A percentile compares a stretch with the other conserved stretches of the same genome.
Evolutionary conservation across 2,113 vertebrate species (phyloP).

Genomic region (Corythornis cristatus): DNA sequence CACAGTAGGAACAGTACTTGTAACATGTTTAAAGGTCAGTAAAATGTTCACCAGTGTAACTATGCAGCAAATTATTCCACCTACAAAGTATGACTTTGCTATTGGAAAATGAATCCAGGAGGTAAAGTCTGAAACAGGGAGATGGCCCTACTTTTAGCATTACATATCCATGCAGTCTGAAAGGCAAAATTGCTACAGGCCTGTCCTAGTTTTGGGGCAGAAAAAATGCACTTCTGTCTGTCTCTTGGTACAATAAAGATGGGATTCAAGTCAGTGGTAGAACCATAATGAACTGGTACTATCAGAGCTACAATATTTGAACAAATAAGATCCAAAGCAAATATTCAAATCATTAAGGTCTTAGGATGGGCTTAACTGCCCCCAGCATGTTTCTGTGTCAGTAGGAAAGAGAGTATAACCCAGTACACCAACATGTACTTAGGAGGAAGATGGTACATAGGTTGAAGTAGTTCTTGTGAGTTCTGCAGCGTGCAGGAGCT

Average conservation of each 20-base stretch:
- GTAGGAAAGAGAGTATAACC: not conserved
- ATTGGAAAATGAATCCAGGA: not conserved
- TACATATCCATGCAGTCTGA: not conserved
- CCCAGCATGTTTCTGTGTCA: not conserved
- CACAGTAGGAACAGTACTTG: not conserved
- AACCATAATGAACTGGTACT: not conserved
- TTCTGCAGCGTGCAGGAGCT: not conserved
- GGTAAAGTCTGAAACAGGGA: not conserved
- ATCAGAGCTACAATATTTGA: not conserved
- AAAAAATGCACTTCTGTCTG: not conserved
- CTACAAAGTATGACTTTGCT: not conserved
- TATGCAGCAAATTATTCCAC: not conserved
- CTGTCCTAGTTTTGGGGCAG: not conserved
- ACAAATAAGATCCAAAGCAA: not conserved
- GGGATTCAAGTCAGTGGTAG: not conserved
- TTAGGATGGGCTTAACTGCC: not conserved
- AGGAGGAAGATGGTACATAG: fast-evolving
- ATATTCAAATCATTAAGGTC: not conserved
- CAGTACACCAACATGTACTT: not conserved
- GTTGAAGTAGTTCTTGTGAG: not conserved
- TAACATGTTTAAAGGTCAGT: not conserved
- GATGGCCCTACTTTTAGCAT: not conserved
- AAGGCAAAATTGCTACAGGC: not conserved
- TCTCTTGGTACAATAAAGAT: not conserved
- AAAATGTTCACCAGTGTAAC: not conserved